phyloP scores from a whole-genome alignment of 1,140 invertebrate species.

The Spodoptera frugiperda region DNA sequence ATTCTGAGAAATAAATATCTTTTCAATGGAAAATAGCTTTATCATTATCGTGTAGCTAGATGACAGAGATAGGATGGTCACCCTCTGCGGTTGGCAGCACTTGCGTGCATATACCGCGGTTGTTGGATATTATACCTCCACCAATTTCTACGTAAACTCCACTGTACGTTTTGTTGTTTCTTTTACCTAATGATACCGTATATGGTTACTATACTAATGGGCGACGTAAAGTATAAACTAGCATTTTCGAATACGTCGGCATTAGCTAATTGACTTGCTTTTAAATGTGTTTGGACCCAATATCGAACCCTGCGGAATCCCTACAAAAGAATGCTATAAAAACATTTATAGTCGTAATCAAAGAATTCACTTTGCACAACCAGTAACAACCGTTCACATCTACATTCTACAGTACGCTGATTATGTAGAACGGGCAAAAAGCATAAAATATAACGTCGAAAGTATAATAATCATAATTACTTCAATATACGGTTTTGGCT shows the following conservation, averaged over 20 bases:
- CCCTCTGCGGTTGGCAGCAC: slow-evolving; percentile 16
- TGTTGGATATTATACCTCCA: slow-evolving; percentile 23
- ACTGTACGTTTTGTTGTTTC: background rate
- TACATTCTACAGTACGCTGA: slow-evolving; percentile 7
- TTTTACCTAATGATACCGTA: background rate
- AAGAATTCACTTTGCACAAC: slow-evolving; percentile 8
- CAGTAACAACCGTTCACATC: slow-evolving; percentile 12
- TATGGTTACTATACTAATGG: background rate
- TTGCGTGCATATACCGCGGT: slow-evolving; percentile 27
- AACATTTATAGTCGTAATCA: background rate
- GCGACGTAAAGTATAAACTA: background rate
- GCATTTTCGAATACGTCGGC: background rate
- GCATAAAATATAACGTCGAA: slow-evolving; percentile 14
- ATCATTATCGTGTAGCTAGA: background rate
- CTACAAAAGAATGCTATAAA: too few species aligned
- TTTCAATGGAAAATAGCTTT: background rate
- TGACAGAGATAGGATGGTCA: slow-evolving; percentile 12
- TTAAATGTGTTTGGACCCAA: background rate
- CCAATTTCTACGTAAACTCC: slow-evolving; percentile 31
- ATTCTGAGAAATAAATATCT: background rate
- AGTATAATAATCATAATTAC: slow-evolving; percentile 13
- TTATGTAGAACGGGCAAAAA: slow-evolving; percentile 6
- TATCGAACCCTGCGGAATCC: background rate
- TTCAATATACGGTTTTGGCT: too few species aligned
- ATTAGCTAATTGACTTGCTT: background rate